Percentiles rank a stretch among this genome's conserved stretches.
Conservation (phyloP, 2,888 invertebrate species). For the Drosophila demipolita region DNA sequence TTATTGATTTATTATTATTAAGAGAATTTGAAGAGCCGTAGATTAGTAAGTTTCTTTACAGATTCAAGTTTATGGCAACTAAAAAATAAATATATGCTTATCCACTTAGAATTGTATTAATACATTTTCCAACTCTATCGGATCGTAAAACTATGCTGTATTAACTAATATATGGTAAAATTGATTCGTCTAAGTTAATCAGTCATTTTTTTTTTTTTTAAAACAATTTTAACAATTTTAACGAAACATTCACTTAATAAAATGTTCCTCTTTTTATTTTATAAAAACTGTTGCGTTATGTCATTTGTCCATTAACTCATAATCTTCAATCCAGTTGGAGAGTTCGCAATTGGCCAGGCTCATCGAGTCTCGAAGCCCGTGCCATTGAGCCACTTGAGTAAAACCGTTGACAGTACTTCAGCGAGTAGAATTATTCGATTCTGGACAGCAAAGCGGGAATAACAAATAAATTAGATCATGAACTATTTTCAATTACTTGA, state of each 20-base stretch:
- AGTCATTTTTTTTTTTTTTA: not conserved
- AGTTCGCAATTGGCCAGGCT: not conserved
- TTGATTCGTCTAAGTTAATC: not conserved
- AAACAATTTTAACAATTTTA: no score
- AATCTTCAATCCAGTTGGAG: not conserved
- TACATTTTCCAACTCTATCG: not conserved
- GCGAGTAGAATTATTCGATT: not conserved
- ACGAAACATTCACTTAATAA: not conserved
- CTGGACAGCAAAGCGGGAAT: not conserved
- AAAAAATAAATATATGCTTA: not conserved
- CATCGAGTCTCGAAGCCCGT: not conserved
- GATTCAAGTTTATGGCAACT: not conserved
- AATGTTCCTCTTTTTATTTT: not conserved
- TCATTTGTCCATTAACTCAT: not conserved
- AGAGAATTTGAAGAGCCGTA: not conserved
- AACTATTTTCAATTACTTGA: not conserved
- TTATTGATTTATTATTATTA: not conserved
- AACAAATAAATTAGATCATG: not conserved
- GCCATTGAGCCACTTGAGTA: not conserved
- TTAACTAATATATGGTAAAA: not conserved
- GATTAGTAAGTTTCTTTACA: not conserved
- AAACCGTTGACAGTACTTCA: not conserved
- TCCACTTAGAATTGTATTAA: not conserved
- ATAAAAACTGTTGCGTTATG: not conserved
- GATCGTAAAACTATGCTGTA: not conserved